Base-by-base conservation (phyloP, 2,797 vertebrate genomes). In the Sebastiscus albofasciatus region DNA sequence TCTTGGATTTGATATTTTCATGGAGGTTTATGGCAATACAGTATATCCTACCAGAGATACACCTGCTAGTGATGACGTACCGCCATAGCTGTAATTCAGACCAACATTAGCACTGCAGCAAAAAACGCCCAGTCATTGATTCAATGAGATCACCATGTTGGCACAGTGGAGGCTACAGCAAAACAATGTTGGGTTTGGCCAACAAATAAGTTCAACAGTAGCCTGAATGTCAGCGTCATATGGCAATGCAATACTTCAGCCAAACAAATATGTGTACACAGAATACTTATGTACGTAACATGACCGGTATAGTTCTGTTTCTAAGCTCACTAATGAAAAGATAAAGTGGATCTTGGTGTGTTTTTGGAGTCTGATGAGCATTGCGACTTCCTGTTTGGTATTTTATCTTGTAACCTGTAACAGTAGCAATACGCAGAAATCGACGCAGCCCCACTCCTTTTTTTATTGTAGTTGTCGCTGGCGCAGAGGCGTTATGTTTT, bases 1-100 rank as follows among this genome's bases (percentile, higher is more conserved):
- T 79, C 10, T n/a, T 65, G 39, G 64, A 33, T 73, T 64, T 56
- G 8, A 71, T 46, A 36, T 67, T 9, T 65, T 29, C 22, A 20
- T 42, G 42, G 36, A 22, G 3, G 4, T 12, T 54, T 6, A 6
- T 22, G 39, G 27, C 12, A 49, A 5, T 11, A 22, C 39, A 42
- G 39, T 42, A 54, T 8, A 14, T 77, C 34, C 13, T 46, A 7
- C 20, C 8, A 42, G 26, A 74, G 8, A 74, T 52, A 29, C 49
- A 70, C 20, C 14, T 62, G n/a, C 11, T 46, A 7, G 42, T 46
- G 16, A 46, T 22, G 24, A 78, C 20, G 4, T 9, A 10, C 27
- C 3, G 12, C 31, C 0, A 24, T 24, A 11, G 33, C 36, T 39
- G 12, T 39, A 39, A 18, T 24, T 42, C 14, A 27, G 11, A 56